A percentile compares a stretch with the other conserved stretches of the same genome.
Evolutionary conservation across 2,888 invertebrate species (phyloP).

Genomic region (Macrostomum cliftonense): DNA sequence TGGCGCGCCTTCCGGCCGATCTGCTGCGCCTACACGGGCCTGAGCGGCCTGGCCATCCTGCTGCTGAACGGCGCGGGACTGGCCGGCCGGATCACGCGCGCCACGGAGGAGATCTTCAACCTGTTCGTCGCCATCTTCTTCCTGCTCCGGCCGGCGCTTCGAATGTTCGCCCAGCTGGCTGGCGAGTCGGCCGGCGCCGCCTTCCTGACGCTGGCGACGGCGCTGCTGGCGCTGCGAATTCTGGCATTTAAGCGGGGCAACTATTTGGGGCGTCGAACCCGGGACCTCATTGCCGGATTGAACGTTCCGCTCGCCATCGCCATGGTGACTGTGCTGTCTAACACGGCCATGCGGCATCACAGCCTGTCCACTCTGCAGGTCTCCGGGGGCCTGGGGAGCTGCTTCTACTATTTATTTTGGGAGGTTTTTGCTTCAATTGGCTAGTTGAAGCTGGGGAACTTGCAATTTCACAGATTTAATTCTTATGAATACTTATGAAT

Average conservation of each 20-base stretch:
- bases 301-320: slow-evolving; percentile 6
- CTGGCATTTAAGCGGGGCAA: slow-evolving; percentile 7
- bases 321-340: background rate
- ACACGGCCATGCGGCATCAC: background rate
- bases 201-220: too few relatives aligned
- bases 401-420: too few relatives aligned
- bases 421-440: too few relatives aligned
- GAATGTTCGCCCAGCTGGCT: slow-evolving; percentile 5
- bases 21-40: too few relatives aligned
- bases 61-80: background rate
- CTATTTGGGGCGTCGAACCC: slow-evolving; percentile 3
- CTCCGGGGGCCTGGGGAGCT: too few relatives aligned
- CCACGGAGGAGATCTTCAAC: slow-evolving; percentile 10
- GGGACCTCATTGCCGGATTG: slow-evolving; percentile 4
- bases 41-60: too few relatives aligned
- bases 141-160: slow-evolving; percentile 2
- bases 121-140: slow-evolving; percentile 10
- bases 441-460: too few relatives aligned
- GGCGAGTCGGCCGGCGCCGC: too few relatives aligned
- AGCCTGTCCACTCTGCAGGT: slow-evolving; percentile 2
- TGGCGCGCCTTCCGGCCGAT: too few relatives aligned
- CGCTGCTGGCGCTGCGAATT: slow-evolving; percentile 5
- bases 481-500: too few relatives aligned
- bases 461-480: too few relatives aligned
- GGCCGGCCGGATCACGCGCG: background rate